Evolutionary conservation across 2,113 vertebrate species (phyloP).

Genomic region (Brachypteracias leptosomus): DNA sequence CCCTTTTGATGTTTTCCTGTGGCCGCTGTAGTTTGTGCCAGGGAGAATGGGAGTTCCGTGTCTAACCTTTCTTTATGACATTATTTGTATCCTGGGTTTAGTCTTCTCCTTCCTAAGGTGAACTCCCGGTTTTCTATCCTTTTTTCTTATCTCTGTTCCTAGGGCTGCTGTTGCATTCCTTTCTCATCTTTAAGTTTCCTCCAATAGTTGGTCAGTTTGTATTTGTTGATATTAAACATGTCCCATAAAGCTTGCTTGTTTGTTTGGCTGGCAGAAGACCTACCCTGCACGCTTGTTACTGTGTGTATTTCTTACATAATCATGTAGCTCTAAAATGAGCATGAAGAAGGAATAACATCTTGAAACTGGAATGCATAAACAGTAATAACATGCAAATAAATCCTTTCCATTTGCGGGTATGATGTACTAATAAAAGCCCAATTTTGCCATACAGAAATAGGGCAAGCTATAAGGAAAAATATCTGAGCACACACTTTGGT

Average conservation of each 20-base stretch:
- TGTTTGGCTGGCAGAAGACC: not conserved
- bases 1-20: rapidly evolving
- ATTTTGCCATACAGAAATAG: not conserved
- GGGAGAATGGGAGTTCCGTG: too few relatives aligned
- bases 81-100: too few relatives aligned
- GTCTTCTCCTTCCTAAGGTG: too few relatives aligned
- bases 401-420: not conserved
- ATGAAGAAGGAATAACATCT: not conserved
- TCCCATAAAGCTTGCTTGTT: not conserved
- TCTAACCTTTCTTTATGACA: rapidly evolving
- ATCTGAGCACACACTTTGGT: rapidly evolving
- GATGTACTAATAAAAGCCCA: not conserved
- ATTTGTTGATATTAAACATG: too few relatives aligned
- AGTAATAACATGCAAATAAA: not conserved
- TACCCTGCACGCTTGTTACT: rapidly evolving
- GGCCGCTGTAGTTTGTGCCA: too few relatives aligned
- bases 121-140: not conserved
- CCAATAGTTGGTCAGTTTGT: not conserved
- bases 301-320: not conserved
- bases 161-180: not conserved
- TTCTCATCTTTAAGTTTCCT: not conserved
- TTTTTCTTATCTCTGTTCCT: not conserved
- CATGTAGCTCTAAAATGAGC: not conserved
- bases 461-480: not conserved
- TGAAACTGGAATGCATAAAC: not conserved